A percentile compares a stretch with the other conserved stretches of the same genome.
Evolutionary conservation across 2,113 vertebrate genomes (phyloP).

Genomic region (Danio rerio): GRCz12tu NC_133193.1:10743501-10744000

Average conservation of each 20-base stretch:
- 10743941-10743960: no score
- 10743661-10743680: conserved; percentile 7
- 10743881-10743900: no score
- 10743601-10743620: conserved; percentile 37
- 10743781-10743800: no score
- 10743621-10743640: conserved; percentile 37
- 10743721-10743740: not conserved
- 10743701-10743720: not conserved
- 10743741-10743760: not conserved
- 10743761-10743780: not conserved
- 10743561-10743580: conserved; percentile 62
- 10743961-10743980: no score
- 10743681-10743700: conserved; percentile 39
- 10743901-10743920: no score
- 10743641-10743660: conserved; percentile 33
- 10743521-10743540: conserved; percentile 54
- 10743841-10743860: no score
- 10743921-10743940: no score
- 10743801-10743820: no score
- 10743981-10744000: no score
- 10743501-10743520: conserved; percentile 72
- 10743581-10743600: conserved; percentile 57
- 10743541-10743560: conserved; percentile 39
- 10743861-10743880: no score
- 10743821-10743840: no score